phyloP scores from a whole-genome alignment of 2,113 vertebrate genomes.

The Morone chrysops region DNA sequence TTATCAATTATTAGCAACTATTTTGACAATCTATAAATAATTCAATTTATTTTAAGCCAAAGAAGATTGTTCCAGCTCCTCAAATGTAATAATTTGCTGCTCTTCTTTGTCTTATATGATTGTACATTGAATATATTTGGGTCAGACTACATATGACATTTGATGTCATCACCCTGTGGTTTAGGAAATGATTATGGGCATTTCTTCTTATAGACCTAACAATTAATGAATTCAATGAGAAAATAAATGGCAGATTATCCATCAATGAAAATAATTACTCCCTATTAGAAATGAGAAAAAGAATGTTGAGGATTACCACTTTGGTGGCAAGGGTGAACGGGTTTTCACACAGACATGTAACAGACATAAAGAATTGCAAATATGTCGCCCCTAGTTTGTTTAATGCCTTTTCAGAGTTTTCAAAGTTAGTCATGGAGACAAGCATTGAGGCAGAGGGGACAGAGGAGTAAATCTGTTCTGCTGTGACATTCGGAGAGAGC shows the following conservation, averaged over 20 bases:
- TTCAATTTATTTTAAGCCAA: neutral
- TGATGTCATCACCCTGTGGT: neutral
- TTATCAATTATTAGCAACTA: neutral
- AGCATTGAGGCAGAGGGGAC: conserved; percentile 24
- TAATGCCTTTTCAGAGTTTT: conserved; percentile 39
- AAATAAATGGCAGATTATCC: neutral
- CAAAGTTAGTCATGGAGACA: conserved; percentile 32
- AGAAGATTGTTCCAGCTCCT: neutral
- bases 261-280: neutral
- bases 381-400: neutral
- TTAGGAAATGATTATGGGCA: neutral
- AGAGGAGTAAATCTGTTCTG: conserved; percentile 64
- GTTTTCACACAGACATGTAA: neutral
- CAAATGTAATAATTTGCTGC: neutral
- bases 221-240: neutral
- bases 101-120: neutral
- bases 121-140: neutral
- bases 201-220: neutral
- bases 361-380: neutral
- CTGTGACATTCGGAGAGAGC: conserved; percentile 69
- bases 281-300: neutral
- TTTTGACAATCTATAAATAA: neutral
- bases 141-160: neutral
- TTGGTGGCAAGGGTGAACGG: neutral
- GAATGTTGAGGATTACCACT: neutral